A percentile compares a stretch with the other conserved stretches of the same genome.
Evolutionary conservation across 2,888 invertebrate genomes (phyloP).

Genomic region (Heteromyza rotundicornis): DNA sequence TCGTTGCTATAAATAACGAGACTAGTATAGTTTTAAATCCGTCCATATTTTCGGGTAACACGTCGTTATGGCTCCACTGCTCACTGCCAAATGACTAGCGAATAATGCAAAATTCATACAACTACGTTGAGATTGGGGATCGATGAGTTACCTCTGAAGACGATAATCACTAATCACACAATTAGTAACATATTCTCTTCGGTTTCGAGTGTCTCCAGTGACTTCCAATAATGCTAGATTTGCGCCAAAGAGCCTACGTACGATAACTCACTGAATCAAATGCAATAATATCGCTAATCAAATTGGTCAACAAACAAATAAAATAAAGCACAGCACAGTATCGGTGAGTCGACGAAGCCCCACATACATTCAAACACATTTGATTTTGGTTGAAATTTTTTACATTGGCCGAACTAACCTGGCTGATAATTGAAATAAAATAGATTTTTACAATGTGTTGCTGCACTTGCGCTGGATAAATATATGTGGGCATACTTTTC

Average conservation of each 20-base stretch:
- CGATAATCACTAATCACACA: slow-evolving; percentile 16
- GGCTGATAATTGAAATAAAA: too few species aligned
- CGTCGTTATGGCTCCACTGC: background rate
- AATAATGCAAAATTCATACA: background rate
- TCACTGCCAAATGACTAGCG: background rate
- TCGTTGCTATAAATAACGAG: background rate
- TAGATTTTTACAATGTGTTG: too few species aligned
- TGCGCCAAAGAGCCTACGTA: background rate
- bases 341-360: too few species aligned
- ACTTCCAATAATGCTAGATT: slow-evolving; percentile 5
- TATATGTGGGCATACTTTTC: too few species aligned
- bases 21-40: too few species aligned
- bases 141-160: background rate
- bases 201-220: background rate
- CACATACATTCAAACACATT: too few species aligned
- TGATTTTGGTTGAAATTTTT: too few species aligned
- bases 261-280: slow-evolving; percentile 7
- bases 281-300: slow-evolving; percentile 14
- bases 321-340: too few species aligned
- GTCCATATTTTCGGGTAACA: too few species aligned
- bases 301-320: slow-evolving; percentile 2
- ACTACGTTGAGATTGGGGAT: background rate
- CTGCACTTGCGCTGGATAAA: too few species aligned
- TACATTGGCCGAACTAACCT: too few species aligned
- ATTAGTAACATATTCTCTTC: background rate